Conservation (phyloP, 2,113 vertebrate genomes). For the Nothoprocta perdicaria region DNA sequence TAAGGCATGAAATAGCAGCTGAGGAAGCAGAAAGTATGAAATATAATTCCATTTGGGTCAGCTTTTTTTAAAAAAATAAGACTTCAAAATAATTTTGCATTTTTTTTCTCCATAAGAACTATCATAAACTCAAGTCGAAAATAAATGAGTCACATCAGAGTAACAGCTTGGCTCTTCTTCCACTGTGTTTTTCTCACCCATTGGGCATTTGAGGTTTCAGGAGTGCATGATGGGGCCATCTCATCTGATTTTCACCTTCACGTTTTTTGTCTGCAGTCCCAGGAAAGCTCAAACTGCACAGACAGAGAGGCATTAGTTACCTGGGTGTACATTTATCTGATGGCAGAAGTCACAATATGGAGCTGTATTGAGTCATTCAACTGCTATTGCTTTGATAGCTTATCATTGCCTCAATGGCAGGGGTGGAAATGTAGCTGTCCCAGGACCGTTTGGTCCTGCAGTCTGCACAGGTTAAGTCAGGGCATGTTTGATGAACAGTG, state of each 20-base stretch:
- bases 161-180: neutral
- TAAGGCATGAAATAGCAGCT: neutral
- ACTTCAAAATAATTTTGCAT: neutral
- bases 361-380: neutral
- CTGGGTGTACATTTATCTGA: neutral
- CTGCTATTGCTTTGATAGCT: neutral
- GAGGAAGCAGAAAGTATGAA: neutral
- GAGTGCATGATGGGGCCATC: neutral
- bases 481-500: neutral
- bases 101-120: neutral
- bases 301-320: neutral
- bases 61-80: neutral
- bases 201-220: neutral
- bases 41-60: neutral
- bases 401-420: neutral
- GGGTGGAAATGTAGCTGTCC: neutral
- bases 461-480: neutral
- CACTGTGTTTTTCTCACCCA: neutral
- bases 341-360: neutral
- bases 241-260: neutral
- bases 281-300: neutral
- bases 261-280: neutral
- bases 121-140: conserved; percentile 35
- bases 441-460: neutral
- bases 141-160: conserved; percentile 29